Evolutionary conservation across 2,113 vertebrate genomes (phyloP), one percentile per base, ranked within the genome.

Genomic region (Daboia siamensis): DNA sequence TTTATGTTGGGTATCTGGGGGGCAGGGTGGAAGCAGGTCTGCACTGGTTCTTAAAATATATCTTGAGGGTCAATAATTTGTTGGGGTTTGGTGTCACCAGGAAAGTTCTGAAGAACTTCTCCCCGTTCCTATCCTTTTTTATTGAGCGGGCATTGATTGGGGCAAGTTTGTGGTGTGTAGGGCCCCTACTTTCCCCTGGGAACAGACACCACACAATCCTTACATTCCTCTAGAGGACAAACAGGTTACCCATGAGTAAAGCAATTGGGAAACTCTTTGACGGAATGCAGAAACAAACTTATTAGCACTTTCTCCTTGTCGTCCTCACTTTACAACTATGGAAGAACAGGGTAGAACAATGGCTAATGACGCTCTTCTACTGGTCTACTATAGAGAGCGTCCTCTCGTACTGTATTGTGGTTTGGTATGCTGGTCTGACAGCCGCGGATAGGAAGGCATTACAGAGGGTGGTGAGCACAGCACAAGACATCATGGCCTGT

Each of bases 201-300:
- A 7, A 0, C 0, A 64, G 29, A 3, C 57, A 33, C 57, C 56
- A 55, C 7, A 86, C 29, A 48, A 46, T 54, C 1, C 29, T 69
- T 4, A 8, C 17, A n/a, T 56, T 91, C 48, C 90, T 89, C 61
- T 46, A 29, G 86, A 52, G 90, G 0, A 0, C 23, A 91, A 91
- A 56, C 86, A 0, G 0, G 95, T 95, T 95, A 95, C 93, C 69
- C 54, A 61, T 87, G 94, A 85, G 93, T 80, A 0, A 1, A 0
- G 46, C 57, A 0, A 0, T 0, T 24, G 0, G 59, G 23, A 89
- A 59, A 88, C 85, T 20, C 90, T 85, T 85, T 51, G 52, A 0
- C 94, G 95, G 93, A 93, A 94, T 39, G 89, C 84, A 90, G 64
- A 92, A 29, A 90, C 89, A 84, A 13, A 11, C 15, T 92, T 91